phyloP scores from a whole-genome alignment of 2,113 vertebrate species.

The Hiodon alosoides region DNA sequence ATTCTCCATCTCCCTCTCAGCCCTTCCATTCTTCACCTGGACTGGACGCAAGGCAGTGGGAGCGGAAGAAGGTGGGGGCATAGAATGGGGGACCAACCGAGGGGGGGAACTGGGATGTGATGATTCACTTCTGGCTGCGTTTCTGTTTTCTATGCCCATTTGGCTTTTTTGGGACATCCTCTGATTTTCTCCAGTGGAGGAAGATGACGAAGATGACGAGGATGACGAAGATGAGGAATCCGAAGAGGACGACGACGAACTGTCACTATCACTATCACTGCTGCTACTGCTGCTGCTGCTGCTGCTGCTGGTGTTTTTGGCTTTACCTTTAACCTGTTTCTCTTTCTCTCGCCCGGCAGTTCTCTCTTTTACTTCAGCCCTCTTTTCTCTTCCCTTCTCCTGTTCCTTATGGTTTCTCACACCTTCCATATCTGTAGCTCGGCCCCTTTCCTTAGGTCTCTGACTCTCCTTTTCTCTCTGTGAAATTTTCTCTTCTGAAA shows the following conservation, averaged over 20 bases:
- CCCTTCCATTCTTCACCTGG: slow-evolving; percentile 38
- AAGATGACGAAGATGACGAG: slow-evolving; percentile 46
- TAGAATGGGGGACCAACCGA: slow-evolving; percentile 14
- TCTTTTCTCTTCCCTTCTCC: slow-evolving; percentile 15
- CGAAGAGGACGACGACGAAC: slow-evolving; percentile 54
- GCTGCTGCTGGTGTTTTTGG: slow-evolving; percentile 22
- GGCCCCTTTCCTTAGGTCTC: slow-evolving; percentile 16
- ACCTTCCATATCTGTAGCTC: slow-evolving; percentile 1
- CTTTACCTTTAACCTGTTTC: slow-evolving; percentile 14
- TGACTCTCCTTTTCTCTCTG: slow-evolving; percentile 25
- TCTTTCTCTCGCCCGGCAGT: slow-evolving; percentile 25
- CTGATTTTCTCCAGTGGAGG: slow-evolving; percentile 53
- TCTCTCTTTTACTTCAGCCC: neutral
- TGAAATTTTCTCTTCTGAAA: neutral
- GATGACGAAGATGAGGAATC: slow-evolving; percentile 38
- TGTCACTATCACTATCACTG: slow-evolving; percentile 53
- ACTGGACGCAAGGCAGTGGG: slow-evolving; percentile 18
- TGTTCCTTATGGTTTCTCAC: slow-evolving; percentile 7
- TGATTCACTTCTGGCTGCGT: neutral
- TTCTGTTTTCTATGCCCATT: slow-evolving; percentile 10
- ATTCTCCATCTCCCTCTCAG: slow-evolving; percentile 27
- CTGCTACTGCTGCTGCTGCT: slow-evolving; percentile 24
- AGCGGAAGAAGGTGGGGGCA: slow-evolving; percentile 21
- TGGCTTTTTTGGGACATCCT: slow-evolving; percentile 26
- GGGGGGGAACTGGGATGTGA: neutral